Evolutionary conservation across 1,140 invertebrate species (phyloP).

Genomic region (Brachionus asplanchnoidis): DNA sequence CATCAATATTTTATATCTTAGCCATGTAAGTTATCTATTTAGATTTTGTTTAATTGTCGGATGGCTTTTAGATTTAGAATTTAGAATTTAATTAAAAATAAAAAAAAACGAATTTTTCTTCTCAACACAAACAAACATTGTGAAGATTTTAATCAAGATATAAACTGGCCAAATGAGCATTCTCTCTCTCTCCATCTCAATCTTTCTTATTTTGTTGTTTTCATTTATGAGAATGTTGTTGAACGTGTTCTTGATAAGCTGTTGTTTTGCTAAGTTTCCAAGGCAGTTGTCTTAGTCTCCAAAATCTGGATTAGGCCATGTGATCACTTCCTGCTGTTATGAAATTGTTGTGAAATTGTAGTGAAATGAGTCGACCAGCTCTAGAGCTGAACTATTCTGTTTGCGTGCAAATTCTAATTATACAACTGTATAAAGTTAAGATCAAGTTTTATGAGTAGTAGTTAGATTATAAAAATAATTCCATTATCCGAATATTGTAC

Average conservation of each 20-base stretch:
- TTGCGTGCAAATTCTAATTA: neutral
- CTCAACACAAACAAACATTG: neutral
- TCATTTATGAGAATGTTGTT: neutral
- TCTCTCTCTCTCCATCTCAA: neutral
- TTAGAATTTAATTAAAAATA: neutral
- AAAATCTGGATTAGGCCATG: constrained; percentile 1
- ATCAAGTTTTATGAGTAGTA: neutral
- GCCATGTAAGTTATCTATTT: neutral
- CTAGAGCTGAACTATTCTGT: neutral
- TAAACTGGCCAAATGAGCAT: neutral
- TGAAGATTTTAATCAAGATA: neutral
- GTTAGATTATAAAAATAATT: neutral
- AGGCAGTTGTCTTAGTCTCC: neutral
- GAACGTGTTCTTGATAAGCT: neutral
- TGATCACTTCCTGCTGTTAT: neutral
- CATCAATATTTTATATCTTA: neutral
- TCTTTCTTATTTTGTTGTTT: neutral
- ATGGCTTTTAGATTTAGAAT: neutral
- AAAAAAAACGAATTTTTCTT: neutral
- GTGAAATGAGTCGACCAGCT: neutral
- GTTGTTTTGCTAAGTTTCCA: neutral
- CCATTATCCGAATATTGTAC: constrained; percentile 25
- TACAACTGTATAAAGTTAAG: neutral
- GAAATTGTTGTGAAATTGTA: neutral
- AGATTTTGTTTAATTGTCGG: neutral